phyloP scores from a whole-genome alignment of 2,113 vertebrate genomes.

The Alosa alosa region DNA sequence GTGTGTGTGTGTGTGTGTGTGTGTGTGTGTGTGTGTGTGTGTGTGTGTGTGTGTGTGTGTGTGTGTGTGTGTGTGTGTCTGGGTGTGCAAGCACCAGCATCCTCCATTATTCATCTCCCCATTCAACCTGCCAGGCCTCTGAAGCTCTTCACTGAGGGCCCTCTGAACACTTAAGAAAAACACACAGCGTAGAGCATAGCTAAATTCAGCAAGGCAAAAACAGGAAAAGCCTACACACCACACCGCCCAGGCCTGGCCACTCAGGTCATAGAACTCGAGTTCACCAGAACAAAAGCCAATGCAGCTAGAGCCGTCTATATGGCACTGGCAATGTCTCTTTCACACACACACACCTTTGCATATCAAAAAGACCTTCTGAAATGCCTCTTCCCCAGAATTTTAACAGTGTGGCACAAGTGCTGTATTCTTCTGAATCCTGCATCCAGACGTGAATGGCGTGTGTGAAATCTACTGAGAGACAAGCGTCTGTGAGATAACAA shows the following conservation, averaged over 20 bases:
- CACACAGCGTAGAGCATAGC: background rate
- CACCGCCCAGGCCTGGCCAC: background rate
- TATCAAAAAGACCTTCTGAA: background rate
- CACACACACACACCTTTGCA: background rate
- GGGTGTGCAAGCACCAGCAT: conserved; percentile 1
- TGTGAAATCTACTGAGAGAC: background rate
- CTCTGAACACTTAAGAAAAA: conserved; percentile 6
- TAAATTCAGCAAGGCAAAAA: background rate
- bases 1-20: background rate
- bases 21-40: background rate
- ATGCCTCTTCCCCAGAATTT: background rate
- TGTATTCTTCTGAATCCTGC: background rate
- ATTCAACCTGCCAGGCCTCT: conserved; percentile 33
- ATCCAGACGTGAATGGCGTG: background rate
- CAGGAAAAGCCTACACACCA: background rate
- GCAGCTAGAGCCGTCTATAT: background rate
- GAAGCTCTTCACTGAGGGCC: background rate
- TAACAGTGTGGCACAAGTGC: background rate
- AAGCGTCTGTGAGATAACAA: background rate
- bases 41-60: conserved; percentile 6
- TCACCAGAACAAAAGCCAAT: background rate
- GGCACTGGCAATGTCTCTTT: background rate
- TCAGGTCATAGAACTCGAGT: background rate
- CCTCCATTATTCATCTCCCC: conserved; percentile 43
- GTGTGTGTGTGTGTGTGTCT: background rate